Conservation (phyloP, 37 sponge, comb jelly and placozoan genomes). For the Ianthella basta region DNA sequence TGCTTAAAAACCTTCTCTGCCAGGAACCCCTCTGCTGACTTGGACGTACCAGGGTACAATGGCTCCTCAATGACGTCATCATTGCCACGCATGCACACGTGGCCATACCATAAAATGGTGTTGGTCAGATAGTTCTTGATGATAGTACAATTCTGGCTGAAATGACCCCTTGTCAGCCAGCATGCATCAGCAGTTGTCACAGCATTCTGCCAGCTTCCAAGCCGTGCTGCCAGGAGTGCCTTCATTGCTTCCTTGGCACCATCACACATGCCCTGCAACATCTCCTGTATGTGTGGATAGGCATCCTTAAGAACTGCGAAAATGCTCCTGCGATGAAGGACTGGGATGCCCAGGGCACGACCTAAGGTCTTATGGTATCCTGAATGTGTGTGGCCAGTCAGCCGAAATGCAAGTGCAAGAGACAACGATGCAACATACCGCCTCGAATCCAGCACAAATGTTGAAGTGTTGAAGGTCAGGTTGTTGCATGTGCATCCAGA, state of each 20-base stretch:
- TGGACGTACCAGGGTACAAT: conserved; percentile 46
- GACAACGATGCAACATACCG: not conserved
- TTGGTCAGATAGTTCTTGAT: conserved; percentile 9
- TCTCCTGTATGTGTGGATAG: conserved; percentile 11
- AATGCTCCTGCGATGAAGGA: not conserved
- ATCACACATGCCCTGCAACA: conserved; percentile 38
- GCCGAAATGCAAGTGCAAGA: conserved; percentile 39
- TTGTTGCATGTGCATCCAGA: conserved; percentile 21
- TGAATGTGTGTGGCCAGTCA: conserved; percentile 27
- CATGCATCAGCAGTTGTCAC: conserved; percentile 46
- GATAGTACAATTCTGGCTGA: conserved; percentile 17
- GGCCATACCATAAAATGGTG: conserved; percentile 30
- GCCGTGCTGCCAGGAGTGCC: not conserved
- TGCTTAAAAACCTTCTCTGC: too few species aligned
- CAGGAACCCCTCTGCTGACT: too few species aligned
- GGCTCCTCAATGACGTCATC: conserved; percentile 28
- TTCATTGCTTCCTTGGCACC: conserved; percentile 48
- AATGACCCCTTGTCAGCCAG: conserved; percentile 23
- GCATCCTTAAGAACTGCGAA: not conserved
- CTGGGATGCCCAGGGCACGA: conserved; percentile 27
- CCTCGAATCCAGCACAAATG: too few species aligned
- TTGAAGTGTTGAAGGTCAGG: conserved; percentile 14
- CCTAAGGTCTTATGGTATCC: conserved; percentile 4
- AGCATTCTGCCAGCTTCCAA: conserved; percentile 45
- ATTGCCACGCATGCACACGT: conserved; percentile 39